Evolutionary conservation across 2,113 vertebrate genomes (phyloP).

Genomic region (Protomyctophum bolini): DNA sequence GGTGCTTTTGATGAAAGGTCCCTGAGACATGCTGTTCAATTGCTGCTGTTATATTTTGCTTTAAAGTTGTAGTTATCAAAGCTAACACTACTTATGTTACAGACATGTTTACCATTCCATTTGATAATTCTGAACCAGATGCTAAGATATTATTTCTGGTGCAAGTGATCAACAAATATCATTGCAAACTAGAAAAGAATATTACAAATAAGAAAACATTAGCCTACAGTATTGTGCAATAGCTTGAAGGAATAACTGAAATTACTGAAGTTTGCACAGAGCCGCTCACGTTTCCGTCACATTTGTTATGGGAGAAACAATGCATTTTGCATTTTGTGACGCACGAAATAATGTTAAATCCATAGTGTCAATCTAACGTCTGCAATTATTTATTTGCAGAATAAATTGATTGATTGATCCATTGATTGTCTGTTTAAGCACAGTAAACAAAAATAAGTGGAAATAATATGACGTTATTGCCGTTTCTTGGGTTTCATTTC

Average conservation of each 20-base stretch:
- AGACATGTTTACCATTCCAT: slow-evolving; percentile 75
- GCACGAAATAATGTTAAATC: slow-evolving; percentile 53
- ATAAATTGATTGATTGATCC: not conserved
- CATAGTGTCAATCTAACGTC: slow-evolving; percentile 21
- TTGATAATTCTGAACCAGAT: slow-evolving; percentile 69
- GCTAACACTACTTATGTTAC: slow-evolving; percentile 54
- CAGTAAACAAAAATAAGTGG: slow-evolving; percentile 3
- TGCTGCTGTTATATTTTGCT: slow-evolving; percentile 39
- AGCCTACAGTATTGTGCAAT: not conserved
- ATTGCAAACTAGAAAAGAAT: slow-evolving; percentile 8
- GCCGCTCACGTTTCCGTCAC: not conserved
- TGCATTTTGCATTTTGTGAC: slow-evolving; percentile 42
- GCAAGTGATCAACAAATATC: slow-evolving; percentile 30
- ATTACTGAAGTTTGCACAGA: not conserved
- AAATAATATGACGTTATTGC: slow-evolving; percentile 16
- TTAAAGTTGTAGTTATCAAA: slow-evolving; percentile 16
- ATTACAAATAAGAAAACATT: slow-evolving; percentile 19
- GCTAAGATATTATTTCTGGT: slow-evolving; percentile 35
- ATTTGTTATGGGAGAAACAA: slow-evolving; percentile 23
- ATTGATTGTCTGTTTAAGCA: slow-evolving; percentile 34
- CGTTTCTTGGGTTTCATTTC: slow-evolving; percentile 51
- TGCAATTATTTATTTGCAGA: slow-evolving; percentile 15
- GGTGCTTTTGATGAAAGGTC: slow-evolving; percentile 10
- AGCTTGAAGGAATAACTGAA: slow-evolving; percentile 3
- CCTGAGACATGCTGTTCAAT: slow-evolving; percentile 47